These are phyloP conservation scores for Meda fulgida DNA, from an alignment of 2,797 vertebrate species.

Conservation along the genomic window DNA sequence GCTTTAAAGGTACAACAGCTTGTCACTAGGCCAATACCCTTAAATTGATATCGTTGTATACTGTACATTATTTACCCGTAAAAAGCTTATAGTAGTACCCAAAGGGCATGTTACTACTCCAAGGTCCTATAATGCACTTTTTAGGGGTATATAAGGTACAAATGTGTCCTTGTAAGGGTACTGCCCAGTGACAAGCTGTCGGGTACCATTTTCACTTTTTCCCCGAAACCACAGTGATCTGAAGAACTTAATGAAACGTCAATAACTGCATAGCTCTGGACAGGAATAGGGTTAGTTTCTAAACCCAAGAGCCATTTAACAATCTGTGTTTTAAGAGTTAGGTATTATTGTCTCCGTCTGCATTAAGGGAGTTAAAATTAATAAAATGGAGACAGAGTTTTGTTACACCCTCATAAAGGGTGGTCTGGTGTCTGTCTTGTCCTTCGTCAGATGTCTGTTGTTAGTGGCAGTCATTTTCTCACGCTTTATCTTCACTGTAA, in stretches of 20 bases:
- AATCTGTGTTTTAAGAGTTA: not conserved
- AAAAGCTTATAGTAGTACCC: not conserved
- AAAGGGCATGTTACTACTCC: not conserved
- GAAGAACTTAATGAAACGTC: not conserved
- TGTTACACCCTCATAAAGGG: constrained; percentile 8
- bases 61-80: not conserved
- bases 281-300: not conserved
- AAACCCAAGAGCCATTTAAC: not conserved
- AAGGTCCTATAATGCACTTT: not conserved
- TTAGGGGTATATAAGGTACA: not conserved
- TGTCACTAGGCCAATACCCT: not conserved
- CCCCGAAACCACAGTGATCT: not conserved
- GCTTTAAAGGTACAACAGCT: no score
- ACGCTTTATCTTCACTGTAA: constrained; percentile 78
- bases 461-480: constrained; percentile 79
- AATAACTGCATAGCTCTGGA: not conserved
- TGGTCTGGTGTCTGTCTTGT: constrained; percentile 38
- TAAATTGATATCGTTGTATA: no score
- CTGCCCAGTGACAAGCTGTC: not conserved
- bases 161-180: not conserved
- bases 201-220: not conserved
- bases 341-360: not conserved
- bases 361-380: not conserved
- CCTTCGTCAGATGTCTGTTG: constrained; percentile 57
- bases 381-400: not conserved